Percentiles rank a stretch among this genome's conserved stretches.
phyloP scores from a whole-genome alignment of 2,888 invertebrate species.

The Eupithecia pulchellata region DNA sequence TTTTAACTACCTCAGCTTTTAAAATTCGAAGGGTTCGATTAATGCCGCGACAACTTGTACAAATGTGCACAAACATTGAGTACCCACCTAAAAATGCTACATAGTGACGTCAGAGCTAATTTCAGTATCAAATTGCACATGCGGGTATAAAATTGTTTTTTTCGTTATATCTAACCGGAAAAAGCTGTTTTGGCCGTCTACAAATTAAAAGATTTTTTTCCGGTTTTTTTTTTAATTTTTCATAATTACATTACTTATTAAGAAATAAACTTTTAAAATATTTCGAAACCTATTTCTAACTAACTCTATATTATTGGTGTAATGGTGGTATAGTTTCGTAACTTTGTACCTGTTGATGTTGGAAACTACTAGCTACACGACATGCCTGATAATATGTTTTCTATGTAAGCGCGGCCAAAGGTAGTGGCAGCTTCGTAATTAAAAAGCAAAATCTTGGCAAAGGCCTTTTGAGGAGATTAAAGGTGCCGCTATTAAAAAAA shows the following conservation, averaged over 20 bases:
- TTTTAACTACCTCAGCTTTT: too few relatives aligned
- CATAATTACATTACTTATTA: too few relatives aligned
- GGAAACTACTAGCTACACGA: too few relatives aligned
- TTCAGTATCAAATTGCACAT: not conserved
- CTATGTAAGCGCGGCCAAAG: not conserved
- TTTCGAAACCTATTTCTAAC: not conserved
- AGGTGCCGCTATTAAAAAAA: conserved; percentile 9
- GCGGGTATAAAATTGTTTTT: not conserved
- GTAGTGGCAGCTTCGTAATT: conserved; percentile 31
- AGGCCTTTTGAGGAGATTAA: conserved; percentile 32
- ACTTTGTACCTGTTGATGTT: too few relatives aligned
- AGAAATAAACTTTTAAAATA: too few relatives aligned
- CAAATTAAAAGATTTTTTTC: not conserved
- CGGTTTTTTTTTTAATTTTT: too few relatives aligned
- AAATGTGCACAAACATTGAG: not conserved
- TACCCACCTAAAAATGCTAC: not conserved
- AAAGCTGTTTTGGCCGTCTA: too few relatives aligned
- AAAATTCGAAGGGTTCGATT: not conserved
- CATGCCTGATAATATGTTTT: not conserved
- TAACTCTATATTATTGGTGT: not conserved
- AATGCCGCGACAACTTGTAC: not conserved
- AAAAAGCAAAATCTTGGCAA: conserved; percentile 35
- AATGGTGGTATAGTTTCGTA: not conserved
- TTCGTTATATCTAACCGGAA: too few relatives aligned
- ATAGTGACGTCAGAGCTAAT: not conserved